Base-by-base conservation (phyloP, 92 coral and sea anemone genomes). In the Bergia puertoricense region DNA sequence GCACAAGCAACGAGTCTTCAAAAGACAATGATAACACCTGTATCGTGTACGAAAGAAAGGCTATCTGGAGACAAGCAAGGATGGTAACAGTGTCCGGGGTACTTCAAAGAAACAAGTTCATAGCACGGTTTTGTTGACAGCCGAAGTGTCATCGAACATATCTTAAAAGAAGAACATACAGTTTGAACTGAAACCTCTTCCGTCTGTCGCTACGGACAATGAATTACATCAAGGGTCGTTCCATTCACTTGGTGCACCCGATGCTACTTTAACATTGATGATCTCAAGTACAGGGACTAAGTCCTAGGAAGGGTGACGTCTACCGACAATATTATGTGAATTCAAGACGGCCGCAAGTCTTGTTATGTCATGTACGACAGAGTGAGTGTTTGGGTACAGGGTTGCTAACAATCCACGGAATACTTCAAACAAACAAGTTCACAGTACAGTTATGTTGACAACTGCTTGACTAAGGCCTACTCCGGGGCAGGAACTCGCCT, bases 211-310 rank as follows among this genome's bases (percentile, higher is more conserved):
- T 36, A 18, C 22, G 38, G 46, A 20, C 42, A 36, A 81, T 81
- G 85, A 59, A 36, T 3, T 16, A 81, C 50, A 1, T 81, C 45
- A 13, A 5, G 44, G 8, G 30, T 5, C 13, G 9, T 2, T 57
- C 74, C 46, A 81, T 73, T 16, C 85, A 59, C 45, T 30, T 81
- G 71, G 72, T 73, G 85, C 50, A 73, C 73, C 15, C 8, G 73
- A 11, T 81, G 85, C 36, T 56, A 81, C 62, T 81, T 56, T 22
- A 81, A 57, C 74, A 38, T 30, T 14, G 45, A 38, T 23, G 72
- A 73, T 0, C 39, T n/a, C 40, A n/a, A 71, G 14, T n/a, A 39
- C 40, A 5, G 76, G 1, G 11, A 72, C 10, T 40, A 72, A n/a
- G 39, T 14, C 4, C 0, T 15, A 6, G 8, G 38, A 13, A 37